A percentile compares a stretch with the other conserved stretches of the same genome.
Evolutionary conservation across 2,888 invertebrate genomes (phyloP).

Genomic region (Julus scanicus): DNA sequence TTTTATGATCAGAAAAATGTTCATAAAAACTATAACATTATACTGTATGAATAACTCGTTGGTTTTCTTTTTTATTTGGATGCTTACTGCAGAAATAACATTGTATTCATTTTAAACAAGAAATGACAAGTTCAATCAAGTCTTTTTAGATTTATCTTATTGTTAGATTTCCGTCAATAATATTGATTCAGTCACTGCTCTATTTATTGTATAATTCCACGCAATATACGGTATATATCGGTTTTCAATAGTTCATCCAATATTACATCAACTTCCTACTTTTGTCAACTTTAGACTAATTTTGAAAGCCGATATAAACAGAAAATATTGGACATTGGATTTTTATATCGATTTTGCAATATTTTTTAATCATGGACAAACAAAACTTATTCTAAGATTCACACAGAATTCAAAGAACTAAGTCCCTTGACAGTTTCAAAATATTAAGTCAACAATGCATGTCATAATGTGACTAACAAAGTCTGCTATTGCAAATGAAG

Average conservation of each 20-base stretch:
- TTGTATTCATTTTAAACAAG: neutral
- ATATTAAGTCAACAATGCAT: too few relatives aligned
- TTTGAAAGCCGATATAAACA: neutral
- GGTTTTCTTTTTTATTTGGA: too few relatives aligned
- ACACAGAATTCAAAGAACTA: neutral
- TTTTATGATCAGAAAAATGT: neutral
- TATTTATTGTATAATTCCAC: neutral
- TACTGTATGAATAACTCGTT: too few relatives aligned
- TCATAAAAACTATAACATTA: too few relatives aligned
- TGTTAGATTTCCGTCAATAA: neutral
- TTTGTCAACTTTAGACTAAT: neutral
- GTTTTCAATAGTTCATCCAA: neutral
- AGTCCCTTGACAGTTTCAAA: too few relatives aligned
- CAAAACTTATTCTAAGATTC: neutral
- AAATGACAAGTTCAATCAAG: neutral
- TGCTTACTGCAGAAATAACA: neutral
- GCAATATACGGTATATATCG: neutral
- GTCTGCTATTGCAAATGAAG: too few relatives aligned
- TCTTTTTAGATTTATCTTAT: neutral
- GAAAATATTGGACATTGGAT: neutral
- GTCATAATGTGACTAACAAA: too few relatives aligned
- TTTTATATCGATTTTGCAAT: neutral
- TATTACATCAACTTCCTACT: neutral
- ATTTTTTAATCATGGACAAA: neutral
- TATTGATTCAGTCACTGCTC: neutral